Evolutionary conservation across 1,140 invertebrate genomes (phyloP).

Genomic region (Sesamia nonagrioides): DNA sequence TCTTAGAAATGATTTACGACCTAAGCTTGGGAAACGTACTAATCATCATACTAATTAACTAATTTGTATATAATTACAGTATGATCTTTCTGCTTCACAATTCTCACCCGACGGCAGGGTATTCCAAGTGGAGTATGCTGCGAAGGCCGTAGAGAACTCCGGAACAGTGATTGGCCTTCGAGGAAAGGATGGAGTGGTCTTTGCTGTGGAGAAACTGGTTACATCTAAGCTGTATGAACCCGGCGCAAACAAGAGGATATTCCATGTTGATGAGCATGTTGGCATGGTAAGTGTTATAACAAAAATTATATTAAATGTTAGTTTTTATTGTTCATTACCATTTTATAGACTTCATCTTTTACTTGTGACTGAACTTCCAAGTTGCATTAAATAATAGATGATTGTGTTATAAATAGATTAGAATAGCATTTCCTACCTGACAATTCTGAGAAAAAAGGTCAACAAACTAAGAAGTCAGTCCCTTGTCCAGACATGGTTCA

Average conservation of each 20-base stretch:
- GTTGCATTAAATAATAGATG: no score
- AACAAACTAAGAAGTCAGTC: no score
- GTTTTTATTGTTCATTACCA: not conserved
- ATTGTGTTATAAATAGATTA: no score
- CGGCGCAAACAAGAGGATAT: constrained; percentile 97
- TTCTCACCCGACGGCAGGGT: constrained; percentile 99
- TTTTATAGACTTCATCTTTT: no score
- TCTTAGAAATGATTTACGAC: not conserved
- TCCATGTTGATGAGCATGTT: constrained; percentile 97
- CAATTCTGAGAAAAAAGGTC: no score
- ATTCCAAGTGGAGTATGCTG: constrained; percentile 99
- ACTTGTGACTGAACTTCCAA: no score
- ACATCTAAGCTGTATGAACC: constrained; percentile 98
- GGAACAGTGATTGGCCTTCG: constrained; percentile 98
- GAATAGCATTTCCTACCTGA: no score
- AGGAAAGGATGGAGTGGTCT: constrained; percentile 98
- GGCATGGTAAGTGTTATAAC: constrained; percentile 91
- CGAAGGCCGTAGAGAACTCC: constrained; percentile 99
- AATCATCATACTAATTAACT: not conserved
- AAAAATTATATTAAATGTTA: not conserved
- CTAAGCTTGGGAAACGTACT: not conserved
- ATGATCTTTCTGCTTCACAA: constrained; percentile 99
- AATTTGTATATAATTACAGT: constrained; percentile 89
- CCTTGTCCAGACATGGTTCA: no score
- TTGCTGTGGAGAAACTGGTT: constrained; percentile 99